Evolutionary conservation across 2,888 invertebrate genomes (phyloP).

Genomic region (Eurytoma californica): DNA sequence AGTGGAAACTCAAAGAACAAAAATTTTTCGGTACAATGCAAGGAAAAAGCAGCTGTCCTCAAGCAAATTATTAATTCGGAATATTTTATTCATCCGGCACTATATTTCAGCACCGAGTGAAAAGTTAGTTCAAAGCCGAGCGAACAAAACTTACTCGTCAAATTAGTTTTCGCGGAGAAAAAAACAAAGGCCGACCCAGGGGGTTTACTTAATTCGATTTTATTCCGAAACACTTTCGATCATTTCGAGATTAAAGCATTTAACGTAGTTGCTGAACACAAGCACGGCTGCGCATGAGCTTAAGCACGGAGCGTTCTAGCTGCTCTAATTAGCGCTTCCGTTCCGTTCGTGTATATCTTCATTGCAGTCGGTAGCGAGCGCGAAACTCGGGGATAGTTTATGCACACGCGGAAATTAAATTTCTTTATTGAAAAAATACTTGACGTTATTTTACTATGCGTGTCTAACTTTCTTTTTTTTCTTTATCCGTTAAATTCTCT

Average conservation of each 20-base stretch:
- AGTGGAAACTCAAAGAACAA: too few species aligned
- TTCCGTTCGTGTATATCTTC: neutral
- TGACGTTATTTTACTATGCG: neutral
- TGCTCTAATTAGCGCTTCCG: constrained; percentile 42
- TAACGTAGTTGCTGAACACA: constrained; percentile 29
- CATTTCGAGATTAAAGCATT: constrained; percentile 47
- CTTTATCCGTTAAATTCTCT: too few species aligned
- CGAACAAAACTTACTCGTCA: too few species aligned
- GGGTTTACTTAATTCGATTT: neutral
- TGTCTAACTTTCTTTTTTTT: neutral
- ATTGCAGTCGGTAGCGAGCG: neutral
- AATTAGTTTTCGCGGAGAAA: too few species aligned
- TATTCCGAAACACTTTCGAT: constrained; percentile 36
- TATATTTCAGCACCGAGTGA: too few species aligned
- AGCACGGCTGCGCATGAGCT: neutral
- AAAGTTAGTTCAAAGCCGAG: too few species aligned
- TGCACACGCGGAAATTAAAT: constrained; percentile 3
- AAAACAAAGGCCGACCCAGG: too few species aligned
- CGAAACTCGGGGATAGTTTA: neutral
- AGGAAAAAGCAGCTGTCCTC: too few species aligned
- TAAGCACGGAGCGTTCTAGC: constrained; percentile 23
- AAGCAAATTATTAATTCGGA: too few species aligned
- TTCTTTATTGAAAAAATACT: constrained; percentile 9
- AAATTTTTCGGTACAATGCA: too few species aligned
- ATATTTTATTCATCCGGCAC: too few species aligned